Percentiles rank a stretch among this genome's conserved stretches.
phyloP scores from a whole-genome alignment of 2,113 vertebrate species.

The Motacilla alba region DNA sequence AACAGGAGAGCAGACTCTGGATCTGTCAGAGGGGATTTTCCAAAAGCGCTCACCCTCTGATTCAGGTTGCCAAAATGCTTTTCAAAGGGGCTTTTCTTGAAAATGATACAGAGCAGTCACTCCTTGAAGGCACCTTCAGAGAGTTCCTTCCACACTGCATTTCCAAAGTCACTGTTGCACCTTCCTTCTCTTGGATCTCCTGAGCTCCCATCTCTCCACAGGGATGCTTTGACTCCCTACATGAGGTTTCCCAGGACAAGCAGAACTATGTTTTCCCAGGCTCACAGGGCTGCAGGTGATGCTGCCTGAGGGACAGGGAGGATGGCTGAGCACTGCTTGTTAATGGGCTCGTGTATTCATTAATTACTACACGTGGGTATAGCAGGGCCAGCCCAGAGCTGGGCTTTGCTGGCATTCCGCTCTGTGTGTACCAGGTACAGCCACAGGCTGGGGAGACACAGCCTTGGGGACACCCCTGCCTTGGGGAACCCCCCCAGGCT shows the following conservation, averaged over 20 bases:
- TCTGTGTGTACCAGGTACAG: neutral
- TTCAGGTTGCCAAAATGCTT: neutral
- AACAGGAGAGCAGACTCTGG: neutral
- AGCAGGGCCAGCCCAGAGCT: neutral
- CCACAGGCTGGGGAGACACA: neutral
- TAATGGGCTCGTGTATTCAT: neutral
- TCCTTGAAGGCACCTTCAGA: neutral
- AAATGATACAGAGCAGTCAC: neutral
- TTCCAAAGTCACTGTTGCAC: neutral
- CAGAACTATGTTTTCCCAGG: rapidly evolving
- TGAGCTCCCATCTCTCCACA: neutral
- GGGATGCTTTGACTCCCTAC: neutral
- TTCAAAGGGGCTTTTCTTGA: neutral
- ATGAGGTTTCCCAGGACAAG: neutral
- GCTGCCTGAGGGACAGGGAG: neutral
- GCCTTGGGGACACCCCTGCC: neutral
- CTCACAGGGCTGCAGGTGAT: neutral
- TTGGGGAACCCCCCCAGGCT: neutral
- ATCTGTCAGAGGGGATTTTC: neutral
- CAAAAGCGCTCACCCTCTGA: neutral
- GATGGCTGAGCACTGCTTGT: neutral
- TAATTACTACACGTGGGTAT: neutral
- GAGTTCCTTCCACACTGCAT: neutral
- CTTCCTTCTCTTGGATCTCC: neutral
- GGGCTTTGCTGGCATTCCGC: neutral